Evolutionary conservation across 2,113 vertebrate species (phyloP).

Genomic region (Platichthys flesus): DNA sequence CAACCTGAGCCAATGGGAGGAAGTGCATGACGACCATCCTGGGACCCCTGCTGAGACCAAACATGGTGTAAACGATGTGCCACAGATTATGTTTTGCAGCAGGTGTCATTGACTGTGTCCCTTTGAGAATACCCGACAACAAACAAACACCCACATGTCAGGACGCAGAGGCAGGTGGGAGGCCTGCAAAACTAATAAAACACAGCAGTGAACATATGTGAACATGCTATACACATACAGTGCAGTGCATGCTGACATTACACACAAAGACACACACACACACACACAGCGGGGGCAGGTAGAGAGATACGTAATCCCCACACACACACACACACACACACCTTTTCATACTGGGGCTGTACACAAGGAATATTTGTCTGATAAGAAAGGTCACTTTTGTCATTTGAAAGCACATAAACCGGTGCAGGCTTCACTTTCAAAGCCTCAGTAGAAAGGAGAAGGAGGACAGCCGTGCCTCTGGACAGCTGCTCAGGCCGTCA

Average conservation of each 20-base stretch:
- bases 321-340: conserved; percentile 28
- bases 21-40: no score
- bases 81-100: conserved; percentile 58
- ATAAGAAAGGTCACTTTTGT: conserved; percentile 75
- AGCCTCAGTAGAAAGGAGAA: conserved; percentile 54
- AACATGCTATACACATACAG: conserved; percentile 28
- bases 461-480: conserved; percentile 44
- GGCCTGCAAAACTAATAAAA: conserved; percentile 53
- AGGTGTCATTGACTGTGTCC: conserved; percentile 56
- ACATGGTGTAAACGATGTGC: conserved; percentile 68
- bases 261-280: conserved; percentile 8
- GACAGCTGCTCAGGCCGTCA: conserved; percentile 48
- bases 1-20: conserved; percentile 29
- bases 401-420: conserved; percentile 53
- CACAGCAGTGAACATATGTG: conserved; percentile 55
- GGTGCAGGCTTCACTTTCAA: conserved; percentile 48
- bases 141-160: conserved; percentile 52
- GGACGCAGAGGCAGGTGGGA: conserved; percentile 29
- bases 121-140: conserved; percentile 63
- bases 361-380: conserved; percentile 54
- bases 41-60: conserved; percentile 71
- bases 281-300: conserved; percentile 1
- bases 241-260: conserved; percentile 35
- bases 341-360: conserved; percentile 28
- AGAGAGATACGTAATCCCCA: conserved; percentile 44